Percentiles rank a stretch among this genome's conserved stretches.
phyloP scores from a whole-genome alignment of 2,888 invertebrate species.

The Trachelus iudaicus region DNA sequence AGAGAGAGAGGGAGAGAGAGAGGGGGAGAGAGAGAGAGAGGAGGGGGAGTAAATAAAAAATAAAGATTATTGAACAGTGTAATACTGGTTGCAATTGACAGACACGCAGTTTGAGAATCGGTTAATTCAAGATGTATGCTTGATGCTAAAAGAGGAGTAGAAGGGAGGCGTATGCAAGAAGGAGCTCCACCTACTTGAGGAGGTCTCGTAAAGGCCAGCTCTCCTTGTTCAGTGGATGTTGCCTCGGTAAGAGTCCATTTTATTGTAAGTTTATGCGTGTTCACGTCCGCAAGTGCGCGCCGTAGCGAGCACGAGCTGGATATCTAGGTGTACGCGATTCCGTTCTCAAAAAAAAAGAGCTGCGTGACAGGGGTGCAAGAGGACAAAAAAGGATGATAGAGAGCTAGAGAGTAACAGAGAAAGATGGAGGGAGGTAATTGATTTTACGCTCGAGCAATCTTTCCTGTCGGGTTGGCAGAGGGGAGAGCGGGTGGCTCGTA shows the following conservation, averaged over 20 bases:
- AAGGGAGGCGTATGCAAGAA: not conserved
- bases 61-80: too few species aligned
- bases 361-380: constrained; percentile 9
- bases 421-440: constrained; percentile 47
- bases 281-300: not conserved
- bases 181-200: not conserved
- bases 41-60: not conserved
- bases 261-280: too few species aligned
- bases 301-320: constrained; percentile 5
- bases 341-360: constrained; percentile 5
- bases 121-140: too few species aligned
- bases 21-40: not conserved
- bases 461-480: constrained; percentile 34
- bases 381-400: constrained; percentile 19
- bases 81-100: too few species aligned
- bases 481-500: constrained; percentile 35
- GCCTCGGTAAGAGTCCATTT: too few species aligned
- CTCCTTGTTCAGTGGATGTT: constrained; percentile 22
- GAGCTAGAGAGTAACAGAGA: constrained; percentile 25
- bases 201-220: constrained; percentile 9
- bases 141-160: not conserved
- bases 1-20: not conserved
- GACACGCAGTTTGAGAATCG: too few species aligned
- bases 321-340: constrained; percentile 16
- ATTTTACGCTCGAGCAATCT: constrained; percentile 56